phyloP scores from a whole-genome alignment of 2,113 vertebrate genomes.

The Eira barbara region DNA sequence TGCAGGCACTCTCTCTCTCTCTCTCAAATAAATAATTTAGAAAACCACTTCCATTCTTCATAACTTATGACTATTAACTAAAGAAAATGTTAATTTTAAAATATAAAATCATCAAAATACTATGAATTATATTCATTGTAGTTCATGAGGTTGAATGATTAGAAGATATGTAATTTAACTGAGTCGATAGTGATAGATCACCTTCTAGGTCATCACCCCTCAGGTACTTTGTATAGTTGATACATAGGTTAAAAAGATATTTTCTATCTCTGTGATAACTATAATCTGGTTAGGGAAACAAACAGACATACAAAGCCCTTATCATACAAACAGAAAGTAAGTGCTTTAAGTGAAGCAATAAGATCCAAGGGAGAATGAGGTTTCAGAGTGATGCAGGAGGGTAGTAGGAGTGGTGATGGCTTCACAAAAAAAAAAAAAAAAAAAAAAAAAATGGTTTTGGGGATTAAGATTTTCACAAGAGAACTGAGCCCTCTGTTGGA shows the following conservation, averaged over 20 bases:
- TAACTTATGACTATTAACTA: neutral
- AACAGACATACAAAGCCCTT: neutral
- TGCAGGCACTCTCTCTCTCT: too few species aligned
- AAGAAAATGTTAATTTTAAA: neutral
- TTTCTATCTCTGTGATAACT: neutral
- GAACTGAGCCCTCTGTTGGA: neutral
- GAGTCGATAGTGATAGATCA: neutral
- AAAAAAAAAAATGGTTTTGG: neutral
- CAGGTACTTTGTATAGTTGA: neutral
- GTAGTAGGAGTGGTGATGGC: neutral
- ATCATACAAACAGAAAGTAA: slow-evolving; percentile 8
- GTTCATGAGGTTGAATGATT: neutral
- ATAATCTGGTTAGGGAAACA: neutral
- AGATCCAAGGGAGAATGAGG: neutral
- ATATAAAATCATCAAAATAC: slow-evolving; percentile 1
- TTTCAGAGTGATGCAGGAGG: neutral
- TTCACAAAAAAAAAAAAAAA: neutral
- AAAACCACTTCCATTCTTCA: neutral
- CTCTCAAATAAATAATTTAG: neutral
- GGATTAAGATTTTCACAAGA: neutral
- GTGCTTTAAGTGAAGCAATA: neutral
- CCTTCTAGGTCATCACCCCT: neutral
- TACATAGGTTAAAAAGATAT: slow-evolving; percentile 7
- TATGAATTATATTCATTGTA: neutral
- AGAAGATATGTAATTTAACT: neutral